Evolutionary conservation across 1,140 invertebrate genomes (phyloP).

Genomic region (Mycetomoellerius zeteki): DNA sequence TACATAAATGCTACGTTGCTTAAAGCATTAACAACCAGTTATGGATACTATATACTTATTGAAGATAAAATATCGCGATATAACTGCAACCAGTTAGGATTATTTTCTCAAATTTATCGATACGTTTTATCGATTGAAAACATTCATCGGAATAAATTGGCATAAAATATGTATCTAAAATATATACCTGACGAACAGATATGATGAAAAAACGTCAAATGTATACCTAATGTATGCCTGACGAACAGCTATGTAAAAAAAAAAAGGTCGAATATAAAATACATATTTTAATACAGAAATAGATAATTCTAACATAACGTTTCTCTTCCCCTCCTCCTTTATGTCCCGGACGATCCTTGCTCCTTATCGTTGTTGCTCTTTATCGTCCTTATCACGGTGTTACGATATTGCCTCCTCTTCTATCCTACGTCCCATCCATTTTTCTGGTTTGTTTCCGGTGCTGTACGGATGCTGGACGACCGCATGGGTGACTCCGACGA

Average conservation of each 20-base stretch:
- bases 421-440: conserved; percentile 44
- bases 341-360: background rate
- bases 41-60: too few relatives aligned
- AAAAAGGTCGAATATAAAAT: background rate
- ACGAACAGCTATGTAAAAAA: background rate
- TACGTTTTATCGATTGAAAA: background rate
- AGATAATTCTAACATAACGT: conserved; percentile 45
- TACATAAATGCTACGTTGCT: background rate
- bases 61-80: background rate
- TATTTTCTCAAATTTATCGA: background rate
- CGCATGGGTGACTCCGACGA: conserved; percentile 56
- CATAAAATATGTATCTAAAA: background rate
- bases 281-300: background rate
- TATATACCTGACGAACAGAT: too few relatives aligned
- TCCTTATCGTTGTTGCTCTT: conserved; percentile 37
- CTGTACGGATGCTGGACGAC: conserved; percentile 77
- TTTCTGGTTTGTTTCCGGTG: conserved; percentile 75
- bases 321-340: background rate
- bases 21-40: background rate
- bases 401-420: conserved; percentile 8
- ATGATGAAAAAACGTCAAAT: too few relatives aligned
- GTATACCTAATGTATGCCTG: too few relatives aligned
- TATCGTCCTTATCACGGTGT: conserved; percentile 61
- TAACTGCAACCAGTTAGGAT: background rate
- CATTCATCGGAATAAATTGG: background rate